Percentiles rank a stretch among this genome's conserved stretches.
Evolutionary conservation across 2,888 invertebrate species (phyloP).

Genomic region (Limnephilus auricula): DNA sequence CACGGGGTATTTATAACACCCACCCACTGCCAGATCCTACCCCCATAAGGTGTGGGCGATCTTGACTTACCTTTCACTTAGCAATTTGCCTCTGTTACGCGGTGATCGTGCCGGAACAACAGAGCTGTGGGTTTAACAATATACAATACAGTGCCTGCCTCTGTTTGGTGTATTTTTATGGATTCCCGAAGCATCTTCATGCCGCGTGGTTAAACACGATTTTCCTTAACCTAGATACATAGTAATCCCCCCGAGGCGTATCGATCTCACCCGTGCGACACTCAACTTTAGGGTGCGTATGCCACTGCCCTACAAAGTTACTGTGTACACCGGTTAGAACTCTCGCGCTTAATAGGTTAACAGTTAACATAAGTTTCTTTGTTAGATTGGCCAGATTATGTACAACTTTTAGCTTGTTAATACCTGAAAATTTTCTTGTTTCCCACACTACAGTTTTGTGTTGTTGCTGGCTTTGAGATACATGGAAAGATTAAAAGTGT

Average conservation of each 20-base stretch:
- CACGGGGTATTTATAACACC: not conserved
- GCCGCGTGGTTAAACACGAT: constrained; percentile 41
- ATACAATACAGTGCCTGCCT: not conserved
- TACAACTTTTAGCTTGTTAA: not conserved
- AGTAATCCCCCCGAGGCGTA: constrained; percentile 50
- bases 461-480: not conserved
- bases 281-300: constrained; percentile 39
- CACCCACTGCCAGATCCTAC: not conserved
- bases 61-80: constrained; percentile 17
- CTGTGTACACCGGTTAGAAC: not conserved
- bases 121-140: not conserved
- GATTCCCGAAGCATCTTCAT: constrained; percentile 39
- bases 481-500: constrained; percentile 2
- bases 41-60: not conserved
- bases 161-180: constrained; percentile 39
- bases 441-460: not conserved
- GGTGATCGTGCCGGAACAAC: not conserved
- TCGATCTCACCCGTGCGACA: constrained; percentile 53
- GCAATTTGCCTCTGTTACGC: constrained; percentile 4
- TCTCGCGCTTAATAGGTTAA: not conserved
- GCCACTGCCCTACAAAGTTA: not conserved
- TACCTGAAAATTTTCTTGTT: not conserved
- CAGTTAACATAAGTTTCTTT: constrained; percentile 11
- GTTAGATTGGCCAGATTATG: not conserved
- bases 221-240: constrained; percentile 58